Conservation (phyloP, 2,888 invertebrate genomes). For the Phyto melanocephala region DNA sequence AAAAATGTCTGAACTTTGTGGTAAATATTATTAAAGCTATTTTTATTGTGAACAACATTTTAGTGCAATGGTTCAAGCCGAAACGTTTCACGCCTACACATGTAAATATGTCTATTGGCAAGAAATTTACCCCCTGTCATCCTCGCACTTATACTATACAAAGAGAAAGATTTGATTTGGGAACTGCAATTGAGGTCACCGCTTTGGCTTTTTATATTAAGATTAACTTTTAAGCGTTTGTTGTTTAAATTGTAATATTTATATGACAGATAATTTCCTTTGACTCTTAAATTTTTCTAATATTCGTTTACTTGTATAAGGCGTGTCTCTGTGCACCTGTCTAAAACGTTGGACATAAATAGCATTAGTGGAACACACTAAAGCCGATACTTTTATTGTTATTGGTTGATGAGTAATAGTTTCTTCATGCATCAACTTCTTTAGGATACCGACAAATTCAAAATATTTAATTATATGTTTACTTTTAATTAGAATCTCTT, state of each 20-base stretch:
- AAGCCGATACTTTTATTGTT: not conserved
- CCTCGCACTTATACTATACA: constrained; percentile 23
- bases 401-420: constrained; percentile 8
- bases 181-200: constrained; percentile 57
- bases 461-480: not conserved
- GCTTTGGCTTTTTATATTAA: constrained; percentile 33
- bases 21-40: constrained; percentile 55
- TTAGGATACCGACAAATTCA: no score
- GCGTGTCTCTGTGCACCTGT: constrained; percentile 41
- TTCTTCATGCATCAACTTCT: no score
- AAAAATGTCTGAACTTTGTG: constrained; percentile 62
- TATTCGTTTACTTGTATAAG: constrained; percentile 8
- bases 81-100: constrained; percentile 17
- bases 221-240: not conserved
- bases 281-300: not conserved
- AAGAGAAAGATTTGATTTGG: constrained; percentile 48
- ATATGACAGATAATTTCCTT: not conserved
- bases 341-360: not conserved
- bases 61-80: not conserved
- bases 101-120: constrained; percentile 25
- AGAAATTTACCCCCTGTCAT: constrained; percentile 39
- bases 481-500: constrained; percentile 50
- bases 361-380: not conserved
- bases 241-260: not conserved
- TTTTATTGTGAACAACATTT: constrained; percentile 22